Conservation (phyloP, 37 sponge, comb jelly and placozoan genomes). For the Geodia barretti region DNA sequence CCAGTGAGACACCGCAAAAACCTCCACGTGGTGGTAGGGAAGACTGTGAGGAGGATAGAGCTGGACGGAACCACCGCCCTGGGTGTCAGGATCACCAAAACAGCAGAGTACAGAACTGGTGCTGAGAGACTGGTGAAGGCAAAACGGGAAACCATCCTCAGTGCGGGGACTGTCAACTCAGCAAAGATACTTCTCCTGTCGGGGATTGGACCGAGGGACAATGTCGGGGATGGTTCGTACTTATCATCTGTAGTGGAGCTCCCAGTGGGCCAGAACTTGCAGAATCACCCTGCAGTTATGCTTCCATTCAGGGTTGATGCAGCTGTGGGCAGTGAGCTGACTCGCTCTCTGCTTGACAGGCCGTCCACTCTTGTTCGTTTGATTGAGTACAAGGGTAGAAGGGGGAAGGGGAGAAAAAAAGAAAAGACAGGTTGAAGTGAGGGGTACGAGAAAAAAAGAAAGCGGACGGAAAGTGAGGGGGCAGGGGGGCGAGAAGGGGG, state of each 20-base stretch:
- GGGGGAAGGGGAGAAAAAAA: too few species aligned
- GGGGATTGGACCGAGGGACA: slow-evolving; percentile 71
- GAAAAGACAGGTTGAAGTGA: too few species aligned
- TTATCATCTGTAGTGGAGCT: slow-evolving; percentile 22
- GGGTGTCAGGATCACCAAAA: slow-evolving; percentile 17
- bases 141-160: slow-evolving; percentile 60
- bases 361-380: neutral
- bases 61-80: slow-evolving; percentile 24
- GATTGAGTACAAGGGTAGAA: neutral
- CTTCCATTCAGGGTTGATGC: neutral
- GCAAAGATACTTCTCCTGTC: slow-evolving; percentile 72
- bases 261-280: slow-evolving; percentile 80
- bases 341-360: neutral
- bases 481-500: too few species aligned
- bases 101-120: slow-evolving; percentile 24
- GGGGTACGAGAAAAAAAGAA: too few species aligned
- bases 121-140: slow-evolving; percentile 40
- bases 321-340: neutral
- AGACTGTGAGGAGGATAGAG: slow-evolving; percentile 34
- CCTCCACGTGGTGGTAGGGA: slow-evolving; percentile 45
- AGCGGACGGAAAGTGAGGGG: too few species aligned
- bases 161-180: slow-evolving; percentile 69
- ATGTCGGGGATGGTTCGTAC: slow-evolving; percentile 2
- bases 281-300: slow-evolving; percentile 53
- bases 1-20: slow-evolving; percentile 51